Conservation (phyloP, 2,113 vertebrate species). For the Clinocottus analis region DNA sequence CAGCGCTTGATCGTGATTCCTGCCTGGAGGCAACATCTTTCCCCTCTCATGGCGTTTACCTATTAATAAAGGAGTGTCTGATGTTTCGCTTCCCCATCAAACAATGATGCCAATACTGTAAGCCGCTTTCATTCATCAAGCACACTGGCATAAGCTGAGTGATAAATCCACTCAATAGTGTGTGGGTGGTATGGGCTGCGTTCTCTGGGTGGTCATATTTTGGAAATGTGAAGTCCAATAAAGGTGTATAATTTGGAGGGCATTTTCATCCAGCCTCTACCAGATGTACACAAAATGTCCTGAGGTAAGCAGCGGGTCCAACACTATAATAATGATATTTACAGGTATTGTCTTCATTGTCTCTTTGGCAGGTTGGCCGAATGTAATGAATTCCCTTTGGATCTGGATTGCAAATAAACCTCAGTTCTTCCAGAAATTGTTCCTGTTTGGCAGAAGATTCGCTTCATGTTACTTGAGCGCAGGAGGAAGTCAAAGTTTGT, state of each 20-base stretch:
- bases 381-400: conserved; percentile 41
- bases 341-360: conserved; percentile 48
- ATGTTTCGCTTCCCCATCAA: conserved; percentile 67
- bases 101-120: conserved; percentile 69
- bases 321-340: conserved; percentile 40
- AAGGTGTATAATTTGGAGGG: conserved; percentile 70
- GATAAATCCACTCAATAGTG: conserved; percentile 72
- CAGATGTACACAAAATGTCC: conserved; percentile 68
- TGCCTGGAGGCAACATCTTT: conserved; percentile 48
- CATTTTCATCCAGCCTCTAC: conserved; percentile 60
- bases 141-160: conserved; percentile 67
- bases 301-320: conserved; percentile 47
- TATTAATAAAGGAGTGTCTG: conserved; percentile 64
- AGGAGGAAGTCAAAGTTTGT: conserved; percentile 26
- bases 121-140: conserved; percentile 67
- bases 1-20: conserved; percentile 34
- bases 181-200: conserved; percentile 72
- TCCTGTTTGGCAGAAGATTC: conserved; percentile 31
- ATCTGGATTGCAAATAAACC: conserved; percentile 40
- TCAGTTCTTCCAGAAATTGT: conserved; percentile 34
- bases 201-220: conserved; percentile 82
- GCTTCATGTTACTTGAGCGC: conserved; percentile 26
- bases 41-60: conserved; percentile 28
- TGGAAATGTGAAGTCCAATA: conserved; percentile 73
- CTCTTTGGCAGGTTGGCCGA: conserved; percentile 19